Percentiles rank a stretch among this genome's conserved stretches.
Conservation (phyloP, 2,888 invertebrate genomes). For the Coelinius sp. region DNA sequence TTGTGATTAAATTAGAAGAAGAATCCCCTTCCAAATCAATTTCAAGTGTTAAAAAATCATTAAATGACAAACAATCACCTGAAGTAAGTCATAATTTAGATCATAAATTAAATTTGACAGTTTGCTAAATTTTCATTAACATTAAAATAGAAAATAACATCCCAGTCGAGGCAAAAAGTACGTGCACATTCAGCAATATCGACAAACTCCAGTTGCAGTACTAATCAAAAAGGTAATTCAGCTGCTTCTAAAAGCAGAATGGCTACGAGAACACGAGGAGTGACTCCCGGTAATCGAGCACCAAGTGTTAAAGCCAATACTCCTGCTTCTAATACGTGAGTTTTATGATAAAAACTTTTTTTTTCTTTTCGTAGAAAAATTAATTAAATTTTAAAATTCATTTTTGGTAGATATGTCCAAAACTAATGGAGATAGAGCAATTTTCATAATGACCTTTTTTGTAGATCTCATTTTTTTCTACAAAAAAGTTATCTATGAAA, state of each 20-base stretch:
- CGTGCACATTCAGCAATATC: constrained; percentile 56
- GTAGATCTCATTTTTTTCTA: too few species aligned
- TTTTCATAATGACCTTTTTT: too few species aligned
- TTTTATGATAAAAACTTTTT: constrained; percentile 7
- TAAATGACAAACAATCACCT: constrained; percentile 47
- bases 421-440: too few species aligned
- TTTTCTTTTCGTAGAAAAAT: not conserved
- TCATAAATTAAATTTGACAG: not conserved
- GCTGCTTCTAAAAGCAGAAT: constrained; percentile 53
- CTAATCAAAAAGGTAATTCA: constrained; percentile 47
- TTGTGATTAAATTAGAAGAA: constrained; percentile 51
- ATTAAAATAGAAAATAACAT: constrained; percentile 44
- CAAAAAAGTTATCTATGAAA: too few species aligned
- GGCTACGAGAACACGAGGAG: constrained; percentile 53
- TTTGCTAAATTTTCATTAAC: not conserved
- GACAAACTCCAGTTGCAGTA: constrained; percentile 52
- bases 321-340: constrained; percentile 36
- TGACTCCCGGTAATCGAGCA: constrained; percentile 37
- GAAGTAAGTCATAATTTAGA: constrained; percentile 48
- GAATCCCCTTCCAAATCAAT: constrained; percentile 40
- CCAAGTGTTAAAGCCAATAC: constrained; percentile 24
- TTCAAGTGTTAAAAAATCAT: constrained; percentile 44
- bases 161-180: constrained; percentile 49
- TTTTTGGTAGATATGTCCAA: too few species aligned
- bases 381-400: too few species aligned